Percentiles rank a stretch among this genome's conserved stretches.
Evolutionary conservation across 2,113 vertebrate species (phyloP).

Genomic region (Hemiscyllium ocellatum): DNA sequence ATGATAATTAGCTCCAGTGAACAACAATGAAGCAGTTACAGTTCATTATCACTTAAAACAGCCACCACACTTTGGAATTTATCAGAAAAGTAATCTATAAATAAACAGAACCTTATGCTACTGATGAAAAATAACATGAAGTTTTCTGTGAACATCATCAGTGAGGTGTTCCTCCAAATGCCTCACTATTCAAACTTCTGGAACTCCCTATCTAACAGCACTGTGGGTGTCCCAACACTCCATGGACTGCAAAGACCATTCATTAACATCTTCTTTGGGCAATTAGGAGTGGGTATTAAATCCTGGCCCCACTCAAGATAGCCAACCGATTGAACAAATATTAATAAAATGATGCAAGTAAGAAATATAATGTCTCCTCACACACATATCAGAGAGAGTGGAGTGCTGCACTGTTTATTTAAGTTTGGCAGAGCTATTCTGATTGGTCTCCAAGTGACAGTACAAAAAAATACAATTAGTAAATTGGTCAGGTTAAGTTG

Average conservation of each 20-base stretch:
- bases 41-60: constrained; percentile 33
- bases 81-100: constrained; percentile 20
- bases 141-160: background rate
- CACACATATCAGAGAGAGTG: background rate
- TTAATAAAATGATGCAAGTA: background rate
- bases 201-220: no score
- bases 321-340: no score
- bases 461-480: background rate
- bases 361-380: background rate
- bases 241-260: no score
- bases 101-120: constrained; percentile 16
- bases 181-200: background rate
- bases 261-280: no score
- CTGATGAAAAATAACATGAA: constrained; percentile 6
- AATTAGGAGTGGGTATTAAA: no score
- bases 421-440: background rate
- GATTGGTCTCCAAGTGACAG: background rate
- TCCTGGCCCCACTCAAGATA: no score
- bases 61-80: background rate
- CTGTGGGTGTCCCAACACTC: no score
- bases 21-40: constrained; percentile 10
- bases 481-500: background rate
- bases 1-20: constrained; percentile 16
- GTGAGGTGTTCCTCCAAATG: background rate
- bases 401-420: background rate